These are phyloP conservation scores for Arion vulgaris DNA, from an alignment of 1,140 invertebrate genomes.

Conservation along the genomic window DNA sequence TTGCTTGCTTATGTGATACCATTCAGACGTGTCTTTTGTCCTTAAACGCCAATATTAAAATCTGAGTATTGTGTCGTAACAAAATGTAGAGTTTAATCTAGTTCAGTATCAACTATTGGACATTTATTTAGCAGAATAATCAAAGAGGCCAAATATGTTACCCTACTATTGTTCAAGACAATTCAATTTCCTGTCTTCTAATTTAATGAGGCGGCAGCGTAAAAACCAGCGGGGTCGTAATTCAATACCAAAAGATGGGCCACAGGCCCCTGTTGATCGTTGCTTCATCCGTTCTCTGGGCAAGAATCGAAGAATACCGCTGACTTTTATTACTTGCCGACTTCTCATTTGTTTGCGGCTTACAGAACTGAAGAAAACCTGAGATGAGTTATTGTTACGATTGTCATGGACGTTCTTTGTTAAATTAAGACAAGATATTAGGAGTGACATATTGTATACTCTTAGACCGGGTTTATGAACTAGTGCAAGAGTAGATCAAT, in stretches of 20 bases:
- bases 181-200: slow-evolving; percentile 5
- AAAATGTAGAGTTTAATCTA: too few relatives aligned
- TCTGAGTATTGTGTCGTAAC: too few relatives aligned
- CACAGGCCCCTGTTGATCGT: neutral
- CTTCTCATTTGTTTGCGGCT: neutral
- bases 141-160: neutral
- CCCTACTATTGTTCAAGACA: neutral
- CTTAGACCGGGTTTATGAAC: too few relatives aligned
- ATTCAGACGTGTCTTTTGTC: too few relatives aligned
- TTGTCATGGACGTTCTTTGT: neutral
- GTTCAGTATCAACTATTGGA: neutral
- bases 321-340: neutral
- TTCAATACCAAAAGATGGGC: neutral
- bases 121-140: neutral
- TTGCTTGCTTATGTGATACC: too few relatives aligned
- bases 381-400: neutral
- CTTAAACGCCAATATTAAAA: too few relatives aligned
- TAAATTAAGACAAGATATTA: too few relatives aligned
- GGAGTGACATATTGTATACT: too few relatives aligned
- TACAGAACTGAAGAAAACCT: neutral
- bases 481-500: too few relatives aligned
- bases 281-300: neutral
- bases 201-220: neutral
- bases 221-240: neutral
- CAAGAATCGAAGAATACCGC: neutral